Conservation (phyloP, 1,140 invertebrate species). For the Ceratosolen fusciceps region DNA sequence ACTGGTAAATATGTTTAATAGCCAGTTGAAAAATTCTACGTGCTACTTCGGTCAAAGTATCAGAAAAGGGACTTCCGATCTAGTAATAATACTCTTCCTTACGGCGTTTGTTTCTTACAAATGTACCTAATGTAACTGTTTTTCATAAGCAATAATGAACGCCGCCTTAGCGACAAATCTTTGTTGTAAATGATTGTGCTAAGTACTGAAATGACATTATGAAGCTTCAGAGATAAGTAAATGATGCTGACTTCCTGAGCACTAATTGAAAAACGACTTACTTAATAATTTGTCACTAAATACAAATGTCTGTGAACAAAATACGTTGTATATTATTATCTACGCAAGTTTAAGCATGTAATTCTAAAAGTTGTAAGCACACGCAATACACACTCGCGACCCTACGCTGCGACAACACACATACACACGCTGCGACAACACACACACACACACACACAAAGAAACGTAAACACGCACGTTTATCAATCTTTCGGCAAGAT, state of each 20-base stretch:
- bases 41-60: conserved; percentile 17
- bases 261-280: conserved; percentile 25
- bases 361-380: conserved; percentile 22
- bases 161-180: conserved; percentile 36
- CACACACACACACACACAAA: no score
- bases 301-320: conserved; percentile 27
- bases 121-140: conserved; percentile 25
- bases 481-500: conserved; percentile 31
- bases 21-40: conserved; percentile 18
- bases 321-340: conserved; percentile 26
- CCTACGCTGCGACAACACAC: no score
- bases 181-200: conserved; percentile 32
- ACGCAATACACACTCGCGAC: no score
- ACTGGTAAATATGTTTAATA: conserved; percentile 12
- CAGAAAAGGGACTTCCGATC: conserved; percentile 19
- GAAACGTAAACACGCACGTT: not conserved
- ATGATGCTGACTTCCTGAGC: conserved; percentile 22
- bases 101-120: conserved; percentile 33
- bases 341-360: conserved; percentile 13
- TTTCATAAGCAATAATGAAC: conserved; percentile 47
- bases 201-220: conserved; percentile 38
- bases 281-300: conserved; percentile 9
- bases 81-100: conserved; percentile 44
- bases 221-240: conserved; percentile 31
- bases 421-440: no score